Evolutionary conservation across 2,797 vertebrate species (phyloP), one percentile per base, ranked within the genome.

Genomic region (Pagetopsis macropterus): DNA sequence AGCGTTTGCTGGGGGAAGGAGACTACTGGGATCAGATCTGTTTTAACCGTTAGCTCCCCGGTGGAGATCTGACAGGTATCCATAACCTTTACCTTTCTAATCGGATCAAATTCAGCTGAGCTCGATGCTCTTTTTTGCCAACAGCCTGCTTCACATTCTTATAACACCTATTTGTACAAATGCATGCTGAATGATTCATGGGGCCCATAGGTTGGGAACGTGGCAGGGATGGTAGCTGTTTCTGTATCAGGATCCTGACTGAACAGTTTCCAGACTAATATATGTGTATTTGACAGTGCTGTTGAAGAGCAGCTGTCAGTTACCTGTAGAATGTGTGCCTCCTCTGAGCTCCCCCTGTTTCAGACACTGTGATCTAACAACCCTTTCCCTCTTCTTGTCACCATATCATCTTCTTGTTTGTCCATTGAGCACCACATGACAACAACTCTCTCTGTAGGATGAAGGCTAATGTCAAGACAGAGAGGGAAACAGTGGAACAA

Each of bases 1-100:
- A 70, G 75, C 9, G 48, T 67, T 75, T 65, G 51, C 65, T 68
- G 54, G 61, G 70, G 45, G 59, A 67, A 50, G 65, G 58, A 70
- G 61, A 55, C 72, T 70, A 56, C 23, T 63, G 75, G 33, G 68
- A 83, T 79, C 59, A 82, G 76, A 70, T 72, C 73, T 76, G 73
- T 79, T 84, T 70, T 72, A 72, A 77, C 51, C 13, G 6, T 40
- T 13, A 9, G 37, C 65, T 70, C 66, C 55, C 75, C 61, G 19
- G 68, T 75, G 60, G 71, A 81, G 52, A 60, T 67, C 76, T 68
- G 76, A 79, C 70, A 75, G 64, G 70, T 58, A 70, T 71, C 71
- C 15, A 2, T 37, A 58, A 65, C 57, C 2, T 2, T 40, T 71
- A 45, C 60, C 56, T 17, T 72, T 62, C 49, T 68, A 73, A 84